A percentile compares a stretch with the other conserved stretches of the same genome.
These are phyloP conservation scores for Eufriesea mexicana DNA, from an alignment of 1,140 invertebrate species.

Conservation along the genomic window DNA sequence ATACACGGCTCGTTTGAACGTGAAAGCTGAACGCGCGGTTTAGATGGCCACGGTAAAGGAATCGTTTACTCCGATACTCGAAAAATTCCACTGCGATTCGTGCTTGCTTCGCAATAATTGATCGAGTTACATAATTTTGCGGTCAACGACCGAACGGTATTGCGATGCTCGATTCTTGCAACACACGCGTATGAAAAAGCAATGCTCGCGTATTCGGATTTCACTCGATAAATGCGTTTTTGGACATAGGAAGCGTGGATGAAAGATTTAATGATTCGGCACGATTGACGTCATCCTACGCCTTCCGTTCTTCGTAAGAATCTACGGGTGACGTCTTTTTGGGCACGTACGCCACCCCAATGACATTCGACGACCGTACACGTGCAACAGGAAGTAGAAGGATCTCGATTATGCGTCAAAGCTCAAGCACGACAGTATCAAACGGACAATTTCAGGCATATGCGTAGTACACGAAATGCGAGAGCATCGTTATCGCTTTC, in stretches of 20 bases:
- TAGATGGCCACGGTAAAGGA: background rate
- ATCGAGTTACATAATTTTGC: slow-evolving; percentile 12
- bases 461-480: background rate
- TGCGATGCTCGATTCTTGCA: background rate
- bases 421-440: background rate
- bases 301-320: slow-evolving; percentile 15
- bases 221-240: background rate
- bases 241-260: background rate
- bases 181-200: background rate
- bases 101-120: background rate
- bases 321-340: slow-evolving; percentile 13
- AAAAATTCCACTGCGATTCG: background rate
- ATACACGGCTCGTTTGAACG: background rate
- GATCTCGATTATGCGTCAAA: too few species aligned
- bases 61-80: background rate
- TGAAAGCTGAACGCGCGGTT: background rate
- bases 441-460: background rate
- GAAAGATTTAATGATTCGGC: background rate
- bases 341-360: slow-evolving; percentile 38
- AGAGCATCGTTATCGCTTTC: background rate
- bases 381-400: background rate
- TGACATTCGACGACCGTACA: background rate
- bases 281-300: slow-evolving; percentile 28
- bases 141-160: slow-evolving; percentile 29
- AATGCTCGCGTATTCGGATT: background rate